Conservation (phyloP, 1,140 invertebrate genomes). For the Drosophila lacertosa region DNA sequence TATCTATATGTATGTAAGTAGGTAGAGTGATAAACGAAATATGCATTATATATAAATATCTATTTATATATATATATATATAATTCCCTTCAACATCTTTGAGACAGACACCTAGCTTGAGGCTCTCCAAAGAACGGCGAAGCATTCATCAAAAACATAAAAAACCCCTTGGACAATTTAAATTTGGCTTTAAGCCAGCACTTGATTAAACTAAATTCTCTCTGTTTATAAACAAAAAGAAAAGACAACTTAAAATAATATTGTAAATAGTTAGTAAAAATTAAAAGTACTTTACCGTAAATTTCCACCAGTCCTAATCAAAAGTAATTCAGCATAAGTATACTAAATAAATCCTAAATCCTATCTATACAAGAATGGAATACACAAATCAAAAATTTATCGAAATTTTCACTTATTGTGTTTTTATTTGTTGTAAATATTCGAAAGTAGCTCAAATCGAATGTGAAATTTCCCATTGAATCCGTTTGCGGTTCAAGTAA, state of each 20-base stretch:
- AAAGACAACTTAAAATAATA: conserved; percentile 4
- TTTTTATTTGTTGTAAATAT: conserved; percentile 74
- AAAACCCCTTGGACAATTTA: conserved; percentile 27
- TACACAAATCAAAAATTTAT: conserved; percentile 30
- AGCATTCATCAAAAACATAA: conserved; percentile 22
- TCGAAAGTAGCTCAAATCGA: conserved; percentile 63
- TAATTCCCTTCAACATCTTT: background rate
- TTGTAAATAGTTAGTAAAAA: conserved; percentile 70
- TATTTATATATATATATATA: conserved; percentile 6
- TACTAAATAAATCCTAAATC: conserved; percentile 13
- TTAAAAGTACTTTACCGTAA: conserved; percentile 36
- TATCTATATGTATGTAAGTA: conserved; percentile 40
- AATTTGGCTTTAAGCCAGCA: conserved; percentile 58
- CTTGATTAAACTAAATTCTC: conserved; percentile 11
- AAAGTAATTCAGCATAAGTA: conserved; percentile 30
- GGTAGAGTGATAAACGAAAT: conserved; percentile 22
- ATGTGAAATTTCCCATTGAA: conserved; percentile 41
- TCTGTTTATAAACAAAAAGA: conserved; percentile 25
- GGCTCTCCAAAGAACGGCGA: conserved; percentile 1
- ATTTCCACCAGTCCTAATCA: conserved; percentile 57
- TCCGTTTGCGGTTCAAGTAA: conserved; percentile 36
- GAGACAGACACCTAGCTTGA: conserved; percentile 8
- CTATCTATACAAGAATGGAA: conserved; percentile 15
- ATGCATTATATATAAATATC: background rate
- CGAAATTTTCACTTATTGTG: conserved; percentile 24